These are phyloP conservation scores for Cherax destructor DNA, from an alignment of 1,140 invertebrate species.

Conservation along the genomic window DNA sequence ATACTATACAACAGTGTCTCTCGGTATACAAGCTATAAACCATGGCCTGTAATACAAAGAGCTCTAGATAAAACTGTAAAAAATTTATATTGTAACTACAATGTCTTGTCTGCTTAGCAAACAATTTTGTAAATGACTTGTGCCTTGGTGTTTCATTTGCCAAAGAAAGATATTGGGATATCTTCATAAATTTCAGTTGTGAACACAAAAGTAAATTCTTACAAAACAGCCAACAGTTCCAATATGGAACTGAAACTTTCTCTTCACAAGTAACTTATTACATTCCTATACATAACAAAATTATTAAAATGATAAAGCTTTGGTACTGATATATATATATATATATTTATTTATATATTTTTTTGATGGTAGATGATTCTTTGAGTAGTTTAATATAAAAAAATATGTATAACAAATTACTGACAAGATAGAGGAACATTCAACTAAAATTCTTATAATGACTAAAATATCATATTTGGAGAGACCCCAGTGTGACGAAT, in stretches of 20 bases:
- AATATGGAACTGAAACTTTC: slow-evolving; percentile 54
- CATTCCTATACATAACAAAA: slow-evolving; percentile 47
- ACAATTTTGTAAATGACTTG: slow-evolving; percentile 25
- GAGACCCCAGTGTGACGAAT: slow-evolving; percentile 6
- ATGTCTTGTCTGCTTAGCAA: slow-evolving; percentile 55
- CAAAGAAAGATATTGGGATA: slow-evolving; percentile 2
- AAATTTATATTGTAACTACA: slow-evolving; percentile 7
- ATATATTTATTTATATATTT: slow-evolving; percentile 15
- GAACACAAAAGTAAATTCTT: slow-evolving; percentile 13
- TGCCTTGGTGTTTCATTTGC: slow-evolving; percentile 47
- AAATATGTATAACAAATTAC: slow-evolving; percentile 33
- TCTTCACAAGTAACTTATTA: slow-evolving; percentile 24
- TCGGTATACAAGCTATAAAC: slow-evolving; percentile 49
- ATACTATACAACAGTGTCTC: slow-evolving; percentile 45
- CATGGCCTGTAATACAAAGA: slow-evolving; percentile 27
- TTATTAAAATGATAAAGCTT: slow-evolving; percentile 53
- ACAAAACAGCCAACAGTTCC: slow-evolving; percentile 39
- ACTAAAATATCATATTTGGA: slow-evolving; percentile 26
- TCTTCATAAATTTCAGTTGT: neutral
- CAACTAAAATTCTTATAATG: slow-evolving; percentile 14
- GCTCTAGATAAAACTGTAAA: slow-evolving; percentile 10
- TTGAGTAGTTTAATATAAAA: slow-evolving; percentile 3
- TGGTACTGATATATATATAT: slow-evolving; percentile 45
- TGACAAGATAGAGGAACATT: slow-evolving; percentile 27
- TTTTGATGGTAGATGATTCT: slow-evolving; percentile 4